Conservation (phyloP, 2,797 vertebrate genomes). For the Neoniphon sammara region DNA sequence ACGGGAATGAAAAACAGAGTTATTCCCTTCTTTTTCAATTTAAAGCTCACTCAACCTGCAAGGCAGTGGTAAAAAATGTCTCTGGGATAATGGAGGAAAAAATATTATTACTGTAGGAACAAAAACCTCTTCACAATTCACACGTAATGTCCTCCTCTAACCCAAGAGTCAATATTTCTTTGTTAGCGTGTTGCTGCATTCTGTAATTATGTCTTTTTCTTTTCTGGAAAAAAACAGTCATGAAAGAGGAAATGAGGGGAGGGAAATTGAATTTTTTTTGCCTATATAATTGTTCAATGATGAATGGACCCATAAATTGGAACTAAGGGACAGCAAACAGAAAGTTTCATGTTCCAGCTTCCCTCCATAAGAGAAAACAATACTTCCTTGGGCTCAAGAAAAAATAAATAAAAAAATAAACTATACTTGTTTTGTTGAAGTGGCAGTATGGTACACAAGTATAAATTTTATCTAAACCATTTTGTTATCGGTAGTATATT, state of each 20-base stretch:
- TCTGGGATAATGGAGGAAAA: slow-evolving; percentile 55
- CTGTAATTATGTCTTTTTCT: slow-evolving; percentile 76
- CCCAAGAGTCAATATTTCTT: slow-evolving; percentile 72
- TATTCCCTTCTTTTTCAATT: slow-evolving; percentile 41
- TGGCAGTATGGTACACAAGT: slow-evolving; percentile 25
- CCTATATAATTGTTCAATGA: slow-evolving; percentile 75
- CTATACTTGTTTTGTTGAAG: slow-evolving; percentile 28
- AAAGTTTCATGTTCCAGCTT: slow-evolving; percentile 55
- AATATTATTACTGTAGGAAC: slow-evolving; percentile 56
- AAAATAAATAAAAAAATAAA: slow-evolving; percentile 50
- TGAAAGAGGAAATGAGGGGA: slow-evolving; percentile 65
- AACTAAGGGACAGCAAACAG: slow-evolving; percentile 45
- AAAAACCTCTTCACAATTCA: slow-evolving; percentile 45
- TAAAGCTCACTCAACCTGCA: slow-evolving; percentile 33
- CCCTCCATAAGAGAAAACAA: slow-evolving; percentile 40
- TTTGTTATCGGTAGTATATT: slow-evolving; percentile 48
- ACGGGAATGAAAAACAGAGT: slow-evolving; percentile 21
- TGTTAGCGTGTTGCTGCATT: slow-evolving; percentile 71
- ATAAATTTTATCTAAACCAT: slow-evolving; percentile 32
- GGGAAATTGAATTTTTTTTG: slow-evolving; percentile 71
- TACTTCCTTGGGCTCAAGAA: slow-evolving; percentile 38
- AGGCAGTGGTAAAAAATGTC: slow-evolving; percentile 41
- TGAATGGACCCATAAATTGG: slow-evolving; percentile 60
- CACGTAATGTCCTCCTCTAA: slow-evolving; percentile 51
- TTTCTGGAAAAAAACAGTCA: slow-evolving; percentile 64